These are phyloP conservation scores for Gavialis gangeticus DNA, from an alignment of 2,113 vertebrate species.

Conservation along the genomic window DNA sequence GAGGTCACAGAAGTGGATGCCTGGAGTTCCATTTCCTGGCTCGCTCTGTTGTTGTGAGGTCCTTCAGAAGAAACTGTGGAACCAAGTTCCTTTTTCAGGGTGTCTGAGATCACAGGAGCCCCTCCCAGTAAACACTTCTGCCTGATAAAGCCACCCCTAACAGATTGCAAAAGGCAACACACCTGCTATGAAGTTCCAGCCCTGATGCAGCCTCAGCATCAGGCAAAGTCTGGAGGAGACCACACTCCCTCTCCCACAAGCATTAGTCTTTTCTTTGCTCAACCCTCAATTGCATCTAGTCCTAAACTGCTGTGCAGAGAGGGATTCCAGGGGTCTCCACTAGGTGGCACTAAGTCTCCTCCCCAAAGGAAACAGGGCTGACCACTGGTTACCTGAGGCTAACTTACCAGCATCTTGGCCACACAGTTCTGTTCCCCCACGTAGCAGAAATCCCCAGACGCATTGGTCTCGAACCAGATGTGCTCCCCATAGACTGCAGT, in stretches of 20 bases:
- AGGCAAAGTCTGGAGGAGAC: neutral
- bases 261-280: neutral
- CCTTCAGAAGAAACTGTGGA: neutral
- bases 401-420: slow-evolving; percentile 91
- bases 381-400: too few species aligned
- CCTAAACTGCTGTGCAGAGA: neutral
- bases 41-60: neutral
- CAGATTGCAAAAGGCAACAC: neutral
- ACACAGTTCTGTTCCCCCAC: slow-evolving; percentile 94
- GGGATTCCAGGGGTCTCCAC: accelerated
- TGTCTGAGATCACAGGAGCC: neutral
- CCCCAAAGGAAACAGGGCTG: accelerated
- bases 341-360: slow-evolving; percentile 3
- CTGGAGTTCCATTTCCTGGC: neutral
- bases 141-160: accelerated
- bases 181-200: neutral
- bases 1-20: neutral
- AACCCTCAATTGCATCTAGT: neutral
- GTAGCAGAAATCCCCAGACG: slow-evolving; percentile 95
- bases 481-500: slow-evolving; percentile 92
- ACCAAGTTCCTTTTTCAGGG: neutral
- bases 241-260: neutral
- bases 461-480: slow-evolving; percentile 95
- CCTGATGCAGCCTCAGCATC: accelerated
- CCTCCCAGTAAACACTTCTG: neutral